Percentiles rank a stretch among this genome's conserved stretches.
Evolutionary conservation across 2,888 invertebrate species (phyloP).

Genomic region (Chromoteleia sp.): DNA sequence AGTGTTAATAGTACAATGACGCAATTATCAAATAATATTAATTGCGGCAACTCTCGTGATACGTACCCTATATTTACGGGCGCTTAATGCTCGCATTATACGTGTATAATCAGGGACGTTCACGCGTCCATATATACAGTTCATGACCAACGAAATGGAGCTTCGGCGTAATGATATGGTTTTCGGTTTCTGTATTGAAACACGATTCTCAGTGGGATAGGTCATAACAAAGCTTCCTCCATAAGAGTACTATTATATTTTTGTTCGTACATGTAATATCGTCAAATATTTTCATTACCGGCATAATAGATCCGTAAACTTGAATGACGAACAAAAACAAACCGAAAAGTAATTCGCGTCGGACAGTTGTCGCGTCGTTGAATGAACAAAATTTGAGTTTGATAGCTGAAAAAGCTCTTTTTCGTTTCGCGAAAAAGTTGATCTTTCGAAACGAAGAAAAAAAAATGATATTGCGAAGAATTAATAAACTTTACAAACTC

Average conservation of each 20-base stretch:
- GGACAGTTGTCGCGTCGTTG: no score
- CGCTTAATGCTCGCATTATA: slow-evolving; percentile 33
- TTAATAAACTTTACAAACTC: slow-evolving; percentile 27
- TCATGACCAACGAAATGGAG: slow-evolving; percentile 71
- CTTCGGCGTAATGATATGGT: slow-evolving; percentile 82
- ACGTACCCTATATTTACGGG: slow-evolving; percentile 46
- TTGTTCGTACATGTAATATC: slow-evolving; percentile 27
- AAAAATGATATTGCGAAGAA: not conserved
- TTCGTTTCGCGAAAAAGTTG: slow-evolving; percentile 7
- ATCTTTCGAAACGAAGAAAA: slow-evolving; percentile 1
- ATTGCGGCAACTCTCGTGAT: slow-evolving; percentile 22
- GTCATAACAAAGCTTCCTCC: slow-evolving; percentile 73
- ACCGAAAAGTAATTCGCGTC: no score
- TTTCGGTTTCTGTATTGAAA: slow-evolving; percentile 84
- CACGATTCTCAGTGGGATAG: slow-evolving; percentile 83
- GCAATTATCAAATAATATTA: slow-evolving; percentile 25
- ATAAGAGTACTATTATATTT: slow-evolving; percentile 50
- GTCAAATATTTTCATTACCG: slow-evolving; percentile 42
- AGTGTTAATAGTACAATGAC: no score
- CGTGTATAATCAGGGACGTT: slow-evolving; percentile 41
- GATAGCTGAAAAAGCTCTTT: no score
- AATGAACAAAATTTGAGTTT: no score
- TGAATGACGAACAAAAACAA: slow-evolving; percentile 10
- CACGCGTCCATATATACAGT: slow-evolving; percentile 67
- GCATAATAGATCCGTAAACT: slow-evolving; percentile 3